Conservation (phyloP, 1,140 invertebrate genomes). For the Mya arenaria region DNA sequence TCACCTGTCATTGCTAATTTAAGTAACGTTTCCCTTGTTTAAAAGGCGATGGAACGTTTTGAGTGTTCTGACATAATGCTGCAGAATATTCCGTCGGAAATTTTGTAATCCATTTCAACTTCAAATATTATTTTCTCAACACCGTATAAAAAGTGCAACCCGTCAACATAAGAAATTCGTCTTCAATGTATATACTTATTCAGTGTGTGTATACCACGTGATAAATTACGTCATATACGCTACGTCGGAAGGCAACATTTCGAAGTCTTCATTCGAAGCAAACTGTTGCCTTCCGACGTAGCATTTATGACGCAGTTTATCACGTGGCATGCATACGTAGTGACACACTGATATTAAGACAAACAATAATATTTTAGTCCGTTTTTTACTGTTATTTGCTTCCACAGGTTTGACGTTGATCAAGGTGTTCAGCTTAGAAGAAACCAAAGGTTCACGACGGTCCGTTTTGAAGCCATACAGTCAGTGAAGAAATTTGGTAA, state of each 20-base stretch:
- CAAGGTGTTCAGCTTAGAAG: conserved; percentile 26
- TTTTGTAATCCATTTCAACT: too few species aligned
- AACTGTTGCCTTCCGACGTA: not conserved
- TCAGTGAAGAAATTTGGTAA: conserved; percentile 66
- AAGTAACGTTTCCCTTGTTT: too few species aligned
- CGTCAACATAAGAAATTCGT: too few species aligned
- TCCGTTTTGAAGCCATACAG: conserved; percentile 38
- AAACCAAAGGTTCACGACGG: conserved; percentile 35
- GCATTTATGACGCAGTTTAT: not conserved
- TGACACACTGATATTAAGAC: not conserved
- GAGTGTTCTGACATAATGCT: too few species aligned
- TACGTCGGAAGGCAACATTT: not conserved
- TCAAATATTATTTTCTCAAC: too few species aligned
- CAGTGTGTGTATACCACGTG: not conserved
- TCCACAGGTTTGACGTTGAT: conserved; percentile 32
- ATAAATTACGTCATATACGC: not conserved
- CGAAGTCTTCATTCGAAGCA: not conserved
- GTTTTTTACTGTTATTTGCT: conserved; percentile 32
- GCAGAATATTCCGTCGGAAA: too few species aligned
- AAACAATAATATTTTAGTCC: conserved; percentile 6
- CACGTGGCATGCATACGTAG: not conserved
- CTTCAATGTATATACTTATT: too few species aligned
- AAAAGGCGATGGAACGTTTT: too few species aligned
- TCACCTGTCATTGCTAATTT: too few species aligned
- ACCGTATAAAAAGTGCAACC: too few species aligned